Conservation (phyloP, 2,113 vertebrate species). For the human region GRCh38 chr1:57751001-57751500, state of each 20-base stretch:
- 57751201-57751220: accelerated
- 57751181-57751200: background rate
- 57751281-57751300: background rate
- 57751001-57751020: accelerated
- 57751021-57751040: background rate
- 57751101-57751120: background rate
- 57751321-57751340: background rate
- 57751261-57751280: background rate
- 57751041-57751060: background rate
- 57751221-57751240: background rate
- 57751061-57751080: background rate
- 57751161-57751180: background rate
- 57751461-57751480: background rate
- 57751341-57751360: background rate
- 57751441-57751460: background rate
- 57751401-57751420: no score
- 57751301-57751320: background rate
- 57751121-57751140: background rate
- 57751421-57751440: accelerated
- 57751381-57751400: background rate
- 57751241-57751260: background rate
- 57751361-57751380: background rate
- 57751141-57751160: no score
- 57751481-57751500: background rate
- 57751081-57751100: background rate